Evolutionary conservation across 2,113 vertebrate genomes (phyloP), one percentile per base, ranked within the genome.

Genomic region (Plecturocebus donacophilus): DNA sequence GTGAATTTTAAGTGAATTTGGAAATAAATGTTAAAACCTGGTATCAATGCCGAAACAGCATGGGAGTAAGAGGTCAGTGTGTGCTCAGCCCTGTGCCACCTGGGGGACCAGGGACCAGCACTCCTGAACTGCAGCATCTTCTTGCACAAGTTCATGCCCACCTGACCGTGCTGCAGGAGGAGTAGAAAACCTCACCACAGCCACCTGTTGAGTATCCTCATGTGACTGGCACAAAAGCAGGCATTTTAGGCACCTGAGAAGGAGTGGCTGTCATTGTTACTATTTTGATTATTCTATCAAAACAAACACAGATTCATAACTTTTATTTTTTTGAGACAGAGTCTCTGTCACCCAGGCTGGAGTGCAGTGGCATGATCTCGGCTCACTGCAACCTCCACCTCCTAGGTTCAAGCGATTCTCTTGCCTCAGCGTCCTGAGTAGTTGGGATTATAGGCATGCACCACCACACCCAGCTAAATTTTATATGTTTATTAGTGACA

Each of bases 81-180:
- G 8, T 42, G 32, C 12, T 66, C 16, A 0, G 49, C 25, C 19
- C 6, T 0, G 0, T 14, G 66, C 45, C 40, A 8, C 19, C 30
- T 35, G n/a, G 35, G 66, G 27, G 56, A 30, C 32, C 5, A 0
- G 8, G 17, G 25, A 16, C 12, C 19, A 1, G 54, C 32, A 17
- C 54, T 71, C 47, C 80, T 3, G 10, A 30, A 54, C 71, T 38
- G 9, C 25, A 7, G 5, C 3, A 38, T 38, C 73, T 35, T 90
- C 64, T 7, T 49, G 12, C 3, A 23, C 3, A 1, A 70, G 30
- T 17, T 42, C 58, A 1, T 17, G 20, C n/a, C 52, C 35, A 52
- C 32, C 47, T 17, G 21, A 8, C 9, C 4, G 35, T 8, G 3
- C 40, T 3, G 4, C 13, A 8, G 4, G 11, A 16, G 40, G 42